Evolutionary conservation across 1,140 invertebrate species (phyloP).

Genomic region (Caenorhabditis brenneri): DNA sequence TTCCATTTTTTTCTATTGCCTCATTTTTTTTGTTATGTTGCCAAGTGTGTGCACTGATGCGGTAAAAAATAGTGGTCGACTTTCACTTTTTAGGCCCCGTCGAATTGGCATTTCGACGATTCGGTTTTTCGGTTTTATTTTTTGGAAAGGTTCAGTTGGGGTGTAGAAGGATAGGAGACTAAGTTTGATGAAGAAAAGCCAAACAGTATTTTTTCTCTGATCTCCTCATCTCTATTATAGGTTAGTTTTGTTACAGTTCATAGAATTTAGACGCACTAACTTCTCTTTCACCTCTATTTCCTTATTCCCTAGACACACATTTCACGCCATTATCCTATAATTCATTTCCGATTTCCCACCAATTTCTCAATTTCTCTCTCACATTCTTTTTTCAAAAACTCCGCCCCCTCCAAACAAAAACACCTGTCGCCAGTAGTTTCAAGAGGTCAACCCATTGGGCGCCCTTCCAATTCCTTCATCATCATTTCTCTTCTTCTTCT

Average conservation of each 20-base stretch:
- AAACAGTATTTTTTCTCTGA: no score
- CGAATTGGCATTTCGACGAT: neutral
- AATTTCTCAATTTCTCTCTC: neutral
- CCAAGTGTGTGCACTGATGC: constrained; percentile 32
- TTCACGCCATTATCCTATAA: neutral
- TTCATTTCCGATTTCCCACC: neutral
- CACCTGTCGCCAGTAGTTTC: constrained; percentile 25
- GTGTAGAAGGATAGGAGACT: no score
- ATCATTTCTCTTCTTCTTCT: neutral
- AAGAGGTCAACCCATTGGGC: constrained; percentile 21
- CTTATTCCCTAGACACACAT: neutral
- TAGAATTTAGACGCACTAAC: no score
- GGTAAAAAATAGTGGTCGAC: constrained; percentile 21
- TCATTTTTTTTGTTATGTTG: neutral
- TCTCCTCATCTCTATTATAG: no score
- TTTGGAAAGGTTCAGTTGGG: neutral
- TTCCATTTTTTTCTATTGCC: neutral
- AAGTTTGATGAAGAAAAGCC: no score
- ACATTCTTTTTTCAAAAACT: neutral
- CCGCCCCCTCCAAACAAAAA: neutral
- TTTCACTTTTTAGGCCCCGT: neutral
- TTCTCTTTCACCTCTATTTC: neutral
- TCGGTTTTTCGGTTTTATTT: neutral
- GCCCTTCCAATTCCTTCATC: neutral
- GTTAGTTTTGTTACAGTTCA: no score